phyloP scores from a whole-genome alignment of 2,797 vertebrate species.

The Ctenochaetus hawaiiensis region DNA sequence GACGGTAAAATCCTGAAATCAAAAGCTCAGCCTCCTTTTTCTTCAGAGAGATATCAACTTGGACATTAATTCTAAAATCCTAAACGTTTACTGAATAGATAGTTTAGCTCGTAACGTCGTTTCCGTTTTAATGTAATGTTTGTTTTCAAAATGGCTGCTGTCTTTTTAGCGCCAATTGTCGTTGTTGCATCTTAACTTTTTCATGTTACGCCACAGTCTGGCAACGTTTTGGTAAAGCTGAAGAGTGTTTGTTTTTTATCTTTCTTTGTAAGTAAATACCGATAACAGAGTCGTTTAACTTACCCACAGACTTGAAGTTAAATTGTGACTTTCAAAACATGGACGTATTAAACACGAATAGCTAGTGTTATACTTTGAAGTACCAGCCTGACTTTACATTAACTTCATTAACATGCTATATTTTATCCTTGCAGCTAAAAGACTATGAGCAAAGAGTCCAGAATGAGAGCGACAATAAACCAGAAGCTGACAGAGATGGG shows the following conservation, averaged over 20 bases:
- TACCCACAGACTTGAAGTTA: accelerated
- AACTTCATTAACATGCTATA: background rate
- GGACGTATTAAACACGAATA: too few relatives aligned
- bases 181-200: constrained; percentile 3
- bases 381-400: background rate
- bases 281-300: accelerated
- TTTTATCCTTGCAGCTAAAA: constrained; percentile 36
- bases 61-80: accelerated
- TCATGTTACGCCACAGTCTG: constrained; percentile 12
- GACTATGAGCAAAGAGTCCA: constrained; percentile 94
- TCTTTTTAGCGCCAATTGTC: background rate
- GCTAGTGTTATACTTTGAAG: background rate
- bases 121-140: background rate
- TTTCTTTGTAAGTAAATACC: background rate
- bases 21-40: background rate
- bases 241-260: background rate
- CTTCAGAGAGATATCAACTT: accelerated
- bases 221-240: background rate
- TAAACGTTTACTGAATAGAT: accelerated
- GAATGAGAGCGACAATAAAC: constrained; percentile 95
- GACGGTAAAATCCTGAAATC: constrained; percentile 17
- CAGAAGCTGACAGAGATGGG: constrained; percentile 98
- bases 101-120: accelerated
- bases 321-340: background rate
- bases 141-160: background rate